Percentiles rank a stretch among this genome's conserved stretches.
phyloP scores from a whole-genome alignment of 2,113 vertebrate genomes.

The Phaetusa simplex region DNA sequence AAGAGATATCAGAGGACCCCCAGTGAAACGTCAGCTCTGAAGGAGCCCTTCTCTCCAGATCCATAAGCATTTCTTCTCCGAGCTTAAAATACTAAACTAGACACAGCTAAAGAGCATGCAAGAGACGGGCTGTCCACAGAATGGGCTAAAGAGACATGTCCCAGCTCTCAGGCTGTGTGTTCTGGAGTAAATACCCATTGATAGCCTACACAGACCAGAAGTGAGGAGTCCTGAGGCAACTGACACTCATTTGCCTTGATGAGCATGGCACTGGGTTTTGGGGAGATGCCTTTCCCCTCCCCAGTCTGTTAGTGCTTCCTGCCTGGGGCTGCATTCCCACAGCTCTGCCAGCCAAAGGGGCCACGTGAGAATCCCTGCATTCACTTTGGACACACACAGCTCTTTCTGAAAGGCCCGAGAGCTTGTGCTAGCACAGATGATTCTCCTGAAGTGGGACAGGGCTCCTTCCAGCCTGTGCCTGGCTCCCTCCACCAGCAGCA shows the following conservation, averaged over 20 bases:
- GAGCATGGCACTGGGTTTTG: rapidly evolving
- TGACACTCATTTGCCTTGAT: not conserved
- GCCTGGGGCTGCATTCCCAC: too few relatives aligned
- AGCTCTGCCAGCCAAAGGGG: not conserved
- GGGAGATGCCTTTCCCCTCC: not conserved
- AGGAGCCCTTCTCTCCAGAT: not conserved
- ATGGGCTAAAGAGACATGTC: not conserved
- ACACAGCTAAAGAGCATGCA: not conserved
- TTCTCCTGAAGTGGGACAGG: not conserved
- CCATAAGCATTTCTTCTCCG: not conserved
- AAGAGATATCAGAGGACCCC: not conserved
- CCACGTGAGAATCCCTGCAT: not conserved
- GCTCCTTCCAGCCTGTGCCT: not conserved
- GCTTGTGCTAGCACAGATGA: not conserved
- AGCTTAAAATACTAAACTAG: not conserved
- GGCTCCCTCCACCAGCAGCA: rapidly evolving
- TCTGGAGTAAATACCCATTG: not conserved
- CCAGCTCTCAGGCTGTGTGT: not conserved
- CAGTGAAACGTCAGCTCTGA: not conserved
- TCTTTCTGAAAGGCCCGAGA: not conserved
- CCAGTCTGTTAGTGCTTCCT: not conserved
- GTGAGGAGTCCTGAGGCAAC: not conserved
- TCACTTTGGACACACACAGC: not conserved
- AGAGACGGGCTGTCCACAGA: not conserved
- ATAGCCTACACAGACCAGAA: not conserved